Percentiles rank a stretch among this genome's conserved stretches.
Evolutionary conservation across 2,797 vertebrate species (phyloP).

Genomic region (Enteromius unitaeniatus): DNA sequence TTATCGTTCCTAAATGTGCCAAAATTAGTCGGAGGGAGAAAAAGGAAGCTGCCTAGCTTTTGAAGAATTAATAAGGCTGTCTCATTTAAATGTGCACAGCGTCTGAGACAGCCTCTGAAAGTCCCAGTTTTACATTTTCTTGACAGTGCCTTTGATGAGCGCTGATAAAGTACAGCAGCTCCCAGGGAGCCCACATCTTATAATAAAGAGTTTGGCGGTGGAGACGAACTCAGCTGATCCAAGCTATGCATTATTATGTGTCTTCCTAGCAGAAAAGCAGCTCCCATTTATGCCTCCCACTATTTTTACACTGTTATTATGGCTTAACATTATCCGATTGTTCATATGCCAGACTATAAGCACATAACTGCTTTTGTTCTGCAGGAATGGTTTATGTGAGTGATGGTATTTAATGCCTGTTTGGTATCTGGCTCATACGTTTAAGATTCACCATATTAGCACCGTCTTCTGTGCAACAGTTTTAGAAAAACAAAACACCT

Average conservation of each 20-base stretch:
- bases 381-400: background rate
- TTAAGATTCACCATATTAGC: conserved; percentile 25
- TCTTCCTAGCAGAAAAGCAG: conserved; percentile 66
- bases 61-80: conserved; percentile 80
- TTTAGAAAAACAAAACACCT: background rate
- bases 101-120: conserved; percentile 69
- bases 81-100: conserved; percentile 74
- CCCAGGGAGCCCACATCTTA: conserved; percentile 70
- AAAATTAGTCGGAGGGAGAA: conserved; percentile 76
- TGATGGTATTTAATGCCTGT: conserved; percentile 37
- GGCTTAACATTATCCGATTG: conserved; percentile 42
- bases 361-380: conserved; percentile 38
- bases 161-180: conserved; percentile 73
- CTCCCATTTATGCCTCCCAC: conserved; percentile 49
- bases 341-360: conserved; percentile 29
- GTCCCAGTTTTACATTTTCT: conserved; percentile 77
- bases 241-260: conserved; percentile 75
- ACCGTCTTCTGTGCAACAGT: conserved; percentile 6
- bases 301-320: conserved; percentile 53
- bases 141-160: conserved; percentile 81
- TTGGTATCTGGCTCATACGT: conserved; percentile 36
- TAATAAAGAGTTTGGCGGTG: conserved; percentile 73
- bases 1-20: conserved; percentile 78
- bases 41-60: conserved; percentile 67
- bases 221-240: conserved; percentile 75